phyloP scores from a whole-genome alignment of 1,140 invertebrate species.

The Trissolcus basalis region DNA sequence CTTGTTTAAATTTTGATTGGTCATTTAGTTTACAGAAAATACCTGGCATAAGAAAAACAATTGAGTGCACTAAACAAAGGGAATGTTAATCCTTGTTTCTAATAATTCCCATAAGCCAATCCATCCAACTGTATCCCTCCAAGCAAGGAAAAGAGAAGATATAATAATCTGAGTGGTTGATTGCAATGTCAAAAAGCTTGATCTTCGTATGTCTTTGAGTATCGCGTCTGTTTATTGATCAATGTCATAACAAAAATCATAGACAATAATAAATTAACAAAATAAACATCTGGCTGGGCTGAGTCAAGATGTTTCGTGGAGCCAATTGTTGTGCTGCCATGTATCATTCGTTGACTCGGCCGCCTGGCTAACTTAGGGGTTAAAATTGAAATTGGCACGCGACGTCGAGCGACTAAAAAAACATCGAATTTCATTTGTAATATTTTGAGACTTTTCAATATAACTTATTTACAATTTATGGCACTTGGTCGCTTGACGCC shows the following conservation, averaged over 20 bases:
- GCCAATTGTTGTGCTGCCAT: too few relatives aligned
- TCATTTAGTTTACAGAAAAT: too few relatives aligned
- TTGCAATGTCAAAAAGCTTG: constrained; percentile 64
- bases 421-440: neutral
- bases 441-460: too few relatives aligned
- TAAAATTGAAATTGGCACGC: neutral
- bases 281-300: neutral
- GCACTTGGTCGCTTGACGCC: constrained; percentile 17
- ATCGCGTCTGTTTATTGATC: constrained; percentile 14
- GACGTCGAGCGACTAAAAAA: constrained; percentile 18
- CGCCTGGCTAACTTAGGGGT: constrained; percentile 2
- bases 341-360: too few relatives aligned
- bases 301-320: too few relatives aligned
- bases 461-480: constrained; percentile 13
- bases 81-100: constrained; percentile 57
- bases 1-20: neutral
- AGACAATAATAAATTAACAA: constrained; percentile 9
- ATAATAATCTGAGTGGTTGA: constrained; percentile 42
- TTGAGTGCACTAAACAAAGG: constrained; percentile 26
- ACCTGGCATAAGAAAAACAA: neutral
- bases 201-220: constrained; percentile 13
- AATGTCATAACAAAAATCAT: constrained; percentile 16
- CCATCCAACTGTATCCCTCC: constrained; percentile 57
- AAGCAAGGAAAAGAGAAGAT: constrained; percentile 62
- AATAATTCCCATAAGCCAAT: constrained; percentile 63